Evolutionary conservation across 2,113 vertebrate genomes (phyloP), one percentile per base, ranked within the genome.

Genomic region (Dipodomys merriami): DNA sequence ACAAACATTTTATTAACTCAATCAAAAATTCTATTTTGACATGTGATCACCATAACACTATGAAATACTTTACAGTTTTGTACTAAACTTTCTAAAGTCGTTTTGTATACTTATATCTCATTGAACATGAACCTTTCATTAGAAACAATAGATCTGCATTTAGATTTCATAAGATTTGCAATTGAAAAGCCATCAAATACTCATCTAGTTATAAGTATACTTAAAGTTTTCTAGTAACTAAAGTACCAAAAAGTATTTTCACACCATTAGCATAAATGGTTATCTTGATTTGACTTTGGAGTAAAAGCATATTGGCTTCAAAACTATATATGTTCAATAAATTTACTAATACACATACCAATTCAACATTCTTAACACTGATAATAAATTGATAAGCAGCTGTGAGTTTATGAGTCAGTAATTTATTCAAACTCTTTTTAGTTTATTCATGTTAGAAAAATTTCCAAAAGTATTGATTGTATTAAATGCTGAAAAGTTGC

Each of bases 151-250:
- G 16, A 69, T 90, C 62, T 93, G 16, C 72, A 64, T 83, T 91
- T 80, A 80, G n/a, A 90, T 78, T 89, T 86, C 29, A 68, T 76
- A 91, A 90, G 86, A 83, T 84, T 91, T 85, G 73, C 6, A 49
- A 4, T 44, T 57, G 7, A 83, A 91, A 90, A 90, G 22, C 15
- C 81, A 72, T 67, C 11, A 57, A 11, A 93, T 81, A 35, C 13
- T 2, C 6, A 88, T 74, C 25, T 83, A 80, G 81, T 89, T 95
- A 62, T 25, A 49, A 72, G 76, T 44, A 78, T 44, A 71, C 35
- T 88, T 65, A 71, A 78, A 83, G 13, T 89, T 74, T 83, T 74
- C 6, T 0, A 78, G 69, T 83, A 81, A 91, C 69, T 81, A n/a
- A 89, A 76, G 12, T 78, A 78, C 33, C 29, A 79, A 88, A 73